Evolutionary conservation across 1,140 invertebrate genomes (phyloP).

Genomic region (Hypsibius dujardini): DNA sequence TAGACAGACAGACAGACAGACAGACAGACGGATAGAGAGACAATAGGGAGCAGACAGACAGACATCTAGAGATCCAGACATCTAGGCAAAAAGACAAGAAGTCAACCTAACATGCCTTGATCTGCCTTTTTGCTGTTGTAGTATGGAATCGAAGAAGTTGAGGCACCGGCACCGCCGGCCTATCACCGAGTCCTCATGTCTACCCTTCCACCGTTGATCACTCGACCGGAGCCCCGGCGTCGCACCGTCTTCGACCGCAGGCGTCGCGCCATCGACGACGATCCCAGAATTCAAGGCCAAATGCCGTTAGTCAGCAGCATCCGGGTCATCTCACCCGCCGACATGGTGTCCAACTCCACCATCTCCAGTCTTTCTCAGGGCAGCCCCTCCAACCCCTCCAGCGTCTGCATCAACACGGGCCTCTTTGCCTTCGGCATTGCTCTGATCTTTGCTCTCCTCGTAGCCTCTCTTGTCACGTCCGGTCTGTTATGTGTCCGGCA

Average conservation of each 20-base stretch:
- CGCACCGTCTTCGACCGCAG: conserved; percentile 14
- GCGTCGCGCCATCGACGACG: background rate
- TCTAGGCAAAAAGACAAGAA: no score
- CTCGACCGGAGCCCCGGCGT: background rate
- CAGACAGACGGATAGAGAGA: no score
- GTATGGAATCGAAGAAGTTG: conserved; percentile 7
- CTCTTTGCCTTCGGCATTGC: conserved; percentile 8
- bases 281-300: background rate
- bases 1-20: no score
- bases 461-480: background rate
- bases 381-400: background rate
- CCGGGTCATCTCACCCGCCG: background rate
- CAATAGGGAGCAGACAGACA: no score
- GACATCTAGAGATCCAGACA: no score
- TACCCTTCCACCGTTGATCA: background rate
- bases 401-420: background rate
- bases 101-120: no score
- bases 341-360: background rate
- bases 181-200: background rate
- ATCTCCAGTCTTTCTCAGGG: background rate
- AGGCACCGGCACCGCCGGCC: background rate
- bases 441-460: background rate
- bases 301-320: background rate
- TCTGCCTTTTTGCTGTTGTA: background rate
- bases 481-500: conserved; percentile 6